A percentile compares a stretch with the other conserved stretches of the same genome.
Evolutionary conservation across 2,797 vertebrate species (phyloP).

Genomic region (Coilia nasus): DNA sequence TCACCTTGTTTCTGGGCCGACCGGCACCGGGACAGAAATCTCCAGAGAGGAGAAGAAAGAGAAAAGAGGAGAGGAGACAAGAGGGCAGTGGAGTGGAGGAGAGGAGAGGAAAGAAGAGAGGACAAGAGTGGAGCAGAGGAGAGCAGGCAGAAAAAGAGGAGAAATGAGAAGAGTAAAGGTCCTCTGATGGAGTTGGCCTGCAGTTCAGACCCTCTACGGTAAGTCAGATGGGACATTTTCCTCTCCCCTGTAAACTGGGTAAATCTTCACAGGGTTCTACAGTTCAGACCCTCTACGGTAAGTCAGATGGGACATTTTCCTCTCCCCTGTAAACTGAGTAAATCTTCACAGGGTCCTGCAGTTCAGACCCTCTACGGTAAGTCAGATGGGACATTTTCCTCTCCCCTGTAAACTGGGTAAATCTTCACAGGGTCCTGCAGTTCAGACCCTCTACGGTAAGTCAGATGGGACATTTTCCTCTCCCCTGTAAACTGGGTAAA

Average conservation of each 20-base stretch:
- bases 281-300: no score
- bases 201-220: not conserved
- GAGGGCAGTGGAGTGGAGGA: not conserved
- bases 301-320: no score
- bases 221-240: not conserved
- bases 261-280: no score
- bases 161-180: not conserved
- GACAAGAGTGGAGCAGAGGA: not conserved
- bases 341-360: no score
- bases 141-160: not conserved
- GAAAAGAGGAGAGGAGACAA: not conserved
- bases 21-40: slow-evolving; percentile 60
- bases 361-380: no score
- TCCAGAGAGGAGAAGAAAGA: slow-evolving; percentile 59
- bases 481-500: no score
- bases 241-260: not conserved
- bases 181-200: not conserved
- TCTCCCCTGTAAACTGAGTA: no score
- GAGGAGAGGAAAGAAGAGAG: not conserved
- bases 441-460: no score
- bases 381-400: no score
- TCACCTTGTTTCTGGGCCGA: slow-evolving; percentile 61
- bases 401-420: no score
- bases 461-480: no score
- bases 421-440: no score